These are phyloP conservation scores for Lepilemur septentrionalis DNA, from an alignment of 2,797 vertebrate genomes.

Conservation along the genomic window DNA sequence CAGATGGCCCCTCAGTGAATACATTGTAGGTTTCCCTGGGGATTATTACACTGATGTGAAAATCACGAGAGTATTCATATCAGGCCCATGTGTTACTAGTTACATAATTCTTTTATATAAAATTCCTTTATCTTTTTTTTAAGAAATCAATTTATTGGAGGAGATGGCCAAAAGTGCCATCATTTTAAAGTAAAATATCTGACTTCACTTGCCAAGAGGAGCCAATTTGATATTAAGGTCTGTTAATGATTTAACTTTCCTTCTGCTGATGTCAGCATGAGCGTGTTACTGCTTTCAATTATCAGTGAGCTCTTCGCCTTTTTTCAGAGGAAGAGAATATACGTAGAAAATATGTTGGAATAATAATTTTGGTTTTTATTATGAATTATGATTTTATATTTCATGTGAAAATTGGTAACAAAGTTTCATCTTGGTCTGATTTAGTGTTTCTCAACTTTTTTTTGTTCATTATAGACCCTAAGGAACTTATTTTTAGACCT, in stretches of 20 bases:
- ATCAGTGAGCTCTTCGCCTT: slow-evolving; percentile 37
- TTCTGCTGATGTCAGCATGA: slow-evolving; percentile 71
- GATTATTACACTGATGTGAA: slow-evolving; percentile 72
- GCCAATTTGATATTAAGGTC: slow-evolving; percentile 68
- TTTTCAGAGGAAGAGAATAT: slow-evolving; percentile 54
- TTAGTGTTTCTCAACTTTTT: not conserved
- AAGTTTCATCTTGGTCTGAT: not conserved
- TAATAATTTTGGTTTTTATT: not conserved
- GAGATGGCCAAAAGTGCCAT: slow-evolving; percentile 68
- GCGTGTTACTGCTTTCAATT: slow-evolving; percentile 63
- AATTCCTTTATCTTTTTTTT: slow-evolving; percentile 71
- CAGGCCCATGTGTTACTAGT: slow-evolving; percentile 73
- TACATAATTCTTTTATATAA: slow-evolving; percentile 74
- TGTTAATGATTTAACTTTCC: slow-evolving; percentile 80
- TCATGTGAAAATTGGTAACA: not conserved
- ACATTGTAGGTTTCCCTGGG: slow-evolving; percentile 48
- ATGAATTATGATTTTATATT: not conserved
- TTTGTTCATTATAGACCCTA: not conserved
- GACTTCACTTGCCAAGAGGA: slow-evolving; percentile 76
- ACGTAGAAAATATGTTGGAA: not conserved
- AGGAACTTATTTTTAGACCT: not conserved
- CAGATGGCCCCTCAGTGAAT: slow-evolving; percentile 59
- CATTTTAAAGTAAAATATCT: slow-evolving; percentile 74
- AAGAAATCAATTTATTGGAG: slow-evolving; percentile 74
- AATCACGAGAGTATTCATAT: slow-evolving; percentile 70